phyloP scores from a whole-genome alignment of 2,113 vertebrate species.

The Triplophysa dalaica region DNA sequence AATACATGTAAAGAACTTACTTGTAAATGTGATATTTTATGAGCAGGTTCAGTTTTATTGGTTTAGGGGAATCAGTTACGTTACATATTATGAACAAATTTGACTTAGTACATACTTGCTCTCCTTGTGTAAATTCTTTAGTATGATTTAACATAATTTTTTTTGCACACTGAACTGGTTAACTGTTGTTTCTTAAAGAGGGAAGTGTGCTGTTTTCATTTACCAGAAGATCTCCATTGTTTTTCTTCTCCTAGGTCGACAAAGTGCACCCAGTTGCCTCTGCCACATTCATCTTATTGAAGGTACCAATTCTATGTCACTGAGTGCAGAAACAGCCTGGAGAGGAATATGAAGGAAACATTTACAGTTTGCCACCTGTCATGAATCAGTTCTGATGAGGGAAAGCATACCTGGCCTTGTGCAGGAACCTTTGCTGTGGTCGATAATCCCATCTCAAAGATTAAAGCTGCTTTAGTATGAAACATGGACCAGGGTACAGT shows the following conservation, averaged over 20 bases:
- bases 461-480: constrained; percentile 64
- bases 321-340: constrained; percentile 8
- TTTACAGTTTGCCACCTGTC: neutral
- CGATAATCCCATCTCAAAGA: constrained; percentile 4
- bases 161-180: neutral
- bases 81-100: neutral
- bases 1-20: neutral
- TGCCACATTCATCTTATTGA: constrained; percentile 1
- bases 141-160: neutral
- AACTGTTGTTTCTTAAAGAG: neutral
- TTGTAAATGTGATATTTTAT: neutral
- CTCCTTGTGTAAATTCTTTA: no score
- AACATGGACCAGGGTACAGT: constrained; percentile 79
- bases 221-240: neutral
- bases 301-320: neutral
- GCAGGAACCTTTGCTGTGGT: neutral
- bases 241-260: constrained; percentile 8
- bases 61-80: neutral
- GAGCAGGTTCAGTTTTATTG: neutral
- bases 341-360: neutral
- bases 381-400: constrained; percentile 53
- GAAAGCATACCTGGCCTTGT: constrained; percentile 6
- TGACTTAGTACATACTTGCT: no score
- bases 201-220: neutral
- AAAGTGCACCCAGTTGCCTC: neutral